Conservation (phyloP, 2,113 vertebrate genomes). For the Rhinolophus sinicus region DNA sequence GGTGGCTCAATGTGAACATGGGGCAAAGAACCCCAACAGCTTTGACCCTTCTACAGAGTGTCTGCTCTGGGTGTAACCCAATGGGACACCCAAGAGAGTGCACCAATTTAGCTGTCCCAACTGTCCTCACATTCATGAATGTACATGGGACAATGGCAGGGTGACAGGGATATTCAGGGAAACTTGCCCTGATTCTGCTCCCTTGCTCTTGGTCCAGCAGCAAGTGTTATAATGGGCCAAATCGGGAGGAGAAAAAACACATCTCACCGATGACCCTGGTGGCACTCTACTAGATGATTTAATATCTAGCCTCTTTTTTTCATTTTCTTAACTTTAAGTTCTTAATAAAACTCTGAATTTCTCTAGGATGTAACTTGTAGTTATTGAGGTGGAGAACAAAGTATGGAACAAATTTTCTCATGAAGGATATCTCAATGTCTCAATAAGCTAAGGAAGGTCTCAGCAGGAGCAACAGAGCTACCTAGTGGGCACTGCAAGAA, state of each 20-base stretch:
- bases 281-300: not conserved
- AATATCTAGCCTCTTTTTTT: not conserved
- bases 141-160: not conserved
- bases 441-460: not conserved
- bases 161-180: not conserved
- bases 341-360: not conserved
- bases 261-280: not conserved
- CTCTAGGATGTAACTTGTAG: not conserved
- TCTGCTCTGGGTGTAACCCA: not conserved
- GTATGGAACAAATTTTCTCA: not conserved
- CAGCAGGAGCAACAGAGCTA: not conserved
- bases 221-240: not conserved
- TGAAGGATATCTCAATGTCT: not conserved
- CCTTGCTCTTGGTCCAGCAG: not conserved
- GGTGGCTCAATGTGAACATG: not conserved
- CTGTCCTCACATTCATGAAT: not conserved
- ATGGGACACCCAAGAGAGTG: not conserved
- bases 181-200: not conserved
- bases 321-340: not conserved
- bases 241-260: not conserved
- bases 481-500: slow-evolving; percentile 15
- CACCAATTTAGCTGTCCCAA: not conserved
- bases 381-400: not conserved
- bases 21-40: not conserved
- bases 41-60: not conserved